Base-by-base conservation (phyloP, 2,797 vertebrate genomes). In the Coreius guichenoti region DNA sequence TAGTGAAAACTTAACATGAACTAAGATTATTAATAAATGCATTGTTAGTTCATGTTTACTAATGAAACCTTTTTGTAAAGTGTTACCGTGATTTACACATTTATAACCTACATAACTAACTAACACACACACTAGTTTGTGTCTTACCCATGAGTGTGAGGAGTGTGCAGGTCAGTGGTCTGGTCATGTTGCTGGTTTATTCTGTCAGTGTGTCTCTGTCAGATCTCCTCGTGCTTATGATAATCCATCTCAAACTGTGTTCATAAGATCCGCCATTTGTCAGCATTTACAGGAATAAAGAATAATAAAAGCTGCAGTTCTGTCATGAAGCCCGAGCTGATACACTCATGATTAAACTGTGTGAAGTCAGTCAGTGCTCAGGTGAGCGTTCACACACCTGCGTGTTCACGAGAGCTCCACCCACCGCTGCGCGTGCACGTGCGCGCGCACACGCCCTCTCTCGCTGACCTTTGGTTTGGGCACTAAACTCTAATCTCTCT, bases 401-500 rank as follows among this genome's bases (percentile, higher is more conserved):
- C 31, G 19, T 1, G 67, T 80, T 81, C 82, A 1, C 77, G 9
- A 19, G 43, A 8, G 39, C 69, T 17, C 69, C 81, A 2, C 81
- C 69, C 81, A 82, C 69, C 23, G 5, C 36, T 23, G 21, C 21
- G 8, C 8, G 12, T 51, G 74, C 31, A 1, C 51, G 17, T 26
- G n/a, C 45, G 21, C 68, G 1, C 43, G 1, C n/a, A 0, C 68
- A 19, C 8, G 0, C 16, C 0, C 29, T 11, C 47, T 26, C 54
- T n/a, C 75, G 6, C 43, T 74, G 74, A 79, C 86, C 74, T 84
- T 86, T 49, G 49, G 8, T 58, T 47, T n/a, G 6, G 45, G 31
- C 47, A 12, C 12, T 26, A 1, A 16, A 19, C 19, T 36, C 0
- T 13, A 36, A 36, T 2, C 54, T 58, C 31, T 43, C 21, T 29